Evolutionary conservation across 2,888 invertebrate species (phyloP).

Genomic region (Drosophila limbata): DNA sequence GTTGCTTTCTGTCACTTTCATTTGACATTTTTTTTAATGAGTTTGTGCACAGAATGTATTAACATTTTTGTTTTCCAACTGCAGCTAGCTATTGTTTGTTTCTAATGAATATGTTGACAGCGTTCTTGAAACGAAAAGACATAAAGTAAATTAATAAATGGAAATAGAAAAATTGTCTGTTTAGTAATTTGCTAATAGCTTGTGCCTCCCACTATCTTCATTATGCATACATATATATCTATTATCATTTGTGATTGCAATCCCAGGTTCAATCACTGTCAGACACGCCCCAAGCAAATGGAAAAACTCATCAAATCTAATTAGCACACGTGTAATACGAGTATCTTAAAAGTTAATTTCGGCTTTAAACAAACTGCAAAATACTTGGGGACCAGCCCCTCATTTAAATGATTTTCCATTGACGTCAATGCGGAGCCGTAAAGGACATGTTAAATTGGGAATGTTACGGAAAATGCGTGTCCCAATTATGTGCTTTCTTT

Average conservation of each 20-base stretch:
- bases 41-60: conserved; percentile 25
- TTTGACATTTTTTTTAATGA: conserved; percentile 44
- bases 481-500: neutral
- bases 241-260: conserved; percentile 25
- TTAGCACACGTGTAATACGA: conserved; percentile 47
- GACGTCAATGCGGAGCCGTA: conserved; percentile 53
- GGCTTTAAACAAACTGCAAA: conserved; percentile 31
- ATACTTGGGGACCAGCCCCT: conserved; percentile 11
- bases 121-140: conserved; percentile 15
- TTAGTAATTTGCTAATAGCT: conserved; percentile 28
- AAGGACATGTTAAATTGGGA: conserved; percentile 6
- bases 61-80: conserved; percentile 8
- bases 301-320: conserved; percentile 52
- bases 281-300: conserved; percentile 40
- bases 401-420: conserved; percentile 57
- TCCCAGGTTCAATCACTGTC: conserved; percentile 47
- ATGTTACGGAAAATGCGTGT: conserved; percentile 7
- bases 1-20: conserved; percentile 14
- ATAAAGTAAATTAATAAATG: conserved; percentile 1
- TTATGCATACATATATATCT: conserved; percentile 1
- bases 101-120: conserved; percentile 31
- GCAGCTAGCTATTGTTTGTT: conserved; percentile 17
- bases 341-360: conserved; percentile 17
- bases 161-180: conserved; percentile 1
- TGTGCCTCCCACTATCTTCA: conserved; percentile 12